Evolutionary conservation across 2,797 vertebrate species (phyloP), one percentile per base, ranked within the genome.

Genomic region (Coilia nasus): DNA sequence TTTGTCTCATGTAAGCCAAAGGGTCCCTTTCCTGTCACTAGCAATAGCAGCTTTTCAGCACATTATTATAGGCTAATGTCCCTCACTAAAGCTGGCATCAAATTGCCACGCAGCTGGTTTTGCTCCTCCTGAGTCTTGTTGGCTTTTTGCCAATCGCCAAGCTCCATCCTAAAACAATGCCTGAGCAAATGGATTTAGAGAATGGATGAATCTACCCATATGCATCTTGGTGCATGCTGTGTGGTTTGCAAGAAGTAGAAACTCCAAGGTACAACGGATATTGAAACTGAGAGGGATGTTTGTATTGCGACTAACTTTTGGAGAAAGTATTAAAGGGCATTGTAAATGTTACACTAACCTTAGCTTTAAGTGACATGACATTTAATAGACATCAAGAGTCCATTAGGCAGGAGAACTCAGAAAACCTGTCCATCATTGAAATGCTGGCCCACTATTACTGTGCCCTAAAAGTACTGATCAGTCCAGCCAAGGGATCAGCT

Each of bases 271-370:
- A 54, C 50, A 54, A 54, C 9, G 14, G 60, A 82, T 54, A 46
- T n/a, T n/a, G 28, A 85, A 10, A 11, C 82, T 81, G 83, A 87
- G 82, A 85, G 56, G 56, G 67, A 80, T 54, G 84, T 86, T 25
- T 47, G 57, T 44, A 83, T 85, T 50, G 44, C 19, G 3, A 62
- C 86, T 21, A 54, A 67, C n/a, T 86, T 84, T 86, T 84, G 62
- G 86, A 86, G 86, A n/a, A 85, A 54, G 86, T 87, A 14, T 14
- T 82, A 62, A 47, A 87, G 60, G 47, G 50, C 82, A 81, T 85
- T 44, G 82, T 83, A 17, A 86, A 86, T 84, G 86, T 82, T 12
- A 82, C 50, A 28, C 81, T 87, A 1, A 86, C 88, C 59, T 82
- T 86, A 23, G 84, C 84, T 81, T 67, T 54, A 50, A 75, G 75